Base-by-base conservation (phyloP, 2,113 vertebrate genomes). In the Nestor notabilis region DNA sequence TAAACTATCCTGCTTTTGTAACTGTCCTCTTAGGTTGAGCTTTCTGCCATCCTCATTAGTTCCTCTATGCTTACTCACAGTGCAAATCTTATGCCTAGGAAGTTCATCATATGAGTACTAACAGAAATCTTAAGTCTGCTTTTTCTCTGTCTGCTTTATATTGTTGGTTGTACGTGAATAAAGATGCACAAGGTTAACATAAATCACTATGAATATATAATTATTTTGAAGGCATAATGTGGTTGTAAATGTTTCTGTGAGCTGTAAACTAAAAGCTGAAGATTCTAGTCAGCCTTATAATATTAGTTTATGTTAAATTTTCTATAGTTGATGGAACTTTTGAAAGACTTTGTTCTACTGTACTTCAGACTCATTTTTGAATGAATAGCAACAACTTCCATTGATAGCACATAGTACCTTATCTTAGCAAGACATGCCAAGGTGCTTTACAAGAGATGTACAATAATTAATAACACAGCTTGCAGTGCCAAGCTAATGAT, bases 391-490 rank as follows among this genome's bases (percentile, higher is more conserved):
- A 65, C 49, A 93, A 33, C 56, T 91, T 95, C 65, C 58, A 69
- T 83, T 93, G 94, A 87, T 35, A 93, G 87, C 35, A 72, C 69
- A 72, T 11, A 52, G 35, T 82, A 87, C 39, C 61, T 85, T 93
- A 87, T 41, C 61, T 91, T 84, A 85, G 61, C 66, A 87, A 91
- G 91, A 77, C 49, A 79, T 83, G 41, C 95, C 93, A 94, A 97
- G 93, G 91, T 96, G 77, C n/a, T 93, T 94, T 91, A 85, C 53
- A 79, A 76, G 35, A 79, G 35, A 75, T 68, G 58, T 79, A 65
- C 56, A 89, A 68, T 96, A 96, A 90, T 95, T 95, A 95, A 91
- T 94, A 94, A 85, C 70, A 79, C 56, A 96, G 44, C 24, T 94
- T 94, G 47, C 52, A 64, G 33, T 85, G 87, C 87, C 81, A 93